Percentiles rank a stretch among this genome's conserved stretches.
These are phyloP conservation scores for Synergus itoensis DNA, from an alignment of 2,888 invertebrate genomes.

Conservation along the genomic window DNA sequence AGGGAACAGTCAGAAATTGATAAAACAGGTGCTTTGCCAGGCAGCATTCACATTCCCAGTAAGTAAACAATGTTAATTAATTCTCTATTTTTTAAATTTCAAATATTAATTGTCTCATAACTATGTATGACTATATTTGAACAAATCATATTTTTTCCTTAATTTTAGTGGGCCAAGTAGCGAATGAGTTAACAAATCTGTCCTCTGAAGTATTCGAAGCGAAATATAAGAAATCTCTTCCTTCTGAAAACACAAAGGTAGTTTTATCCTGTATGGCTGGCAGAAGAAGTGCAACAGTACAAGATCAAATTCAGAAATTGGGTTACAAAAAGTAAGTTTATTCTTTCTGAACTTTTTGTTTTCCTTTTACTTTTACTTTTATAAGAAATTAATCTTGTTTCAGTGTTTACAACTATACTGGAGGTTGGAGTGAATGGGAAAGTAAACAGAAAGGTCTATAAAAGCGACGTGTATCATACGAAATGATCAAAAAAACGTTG, in stretches of 20 bases:
- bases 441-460: slow-evolving; percentile 61
- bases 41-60: slow-evolving; percentile 88
- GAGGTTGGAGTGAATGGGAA: slow-evolving; percentile 83
- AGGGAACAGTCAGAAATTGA: slow-evolving; percentile 86
- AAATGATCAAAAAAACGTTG: slow-evolving; percentile 2
- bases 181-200: slow-evolving; percentile 77
- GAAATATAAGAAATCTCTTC: slow-evolving; percentile 82
- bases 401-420: slow-evolving; percentile 81
- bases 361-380: too few relatives aligned
- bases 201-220: slow-evolving; percentile 80
- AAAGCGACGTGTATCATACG: background rate
- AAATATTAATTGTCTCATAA: background rate
- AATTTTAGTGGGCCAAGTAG: slow-evolving; percentile 80
- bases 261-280: slow-evolving; percentile 87
- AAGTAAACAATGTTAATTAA: slow-evolving; percentile 70
- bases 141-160: background rate
- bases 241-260: slow-evolving; percentile 80
- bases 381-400: slow-evolving; percentile 67
- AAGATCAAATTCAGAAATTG: slow-evolving; percentile 80
- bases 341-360: background rate
- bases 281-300: slow-evolving; percentile 82
- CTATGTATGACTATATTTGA: background rate
- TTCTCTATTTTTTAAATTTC: background rate
- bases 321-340: slow-evolving; percentile 82
- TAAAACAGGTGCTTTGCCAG: slow-evolving; percentile 86